Conservation (phyloP, 2,888 invertebrate species). For the Scaeva pyrastri region DNA sequence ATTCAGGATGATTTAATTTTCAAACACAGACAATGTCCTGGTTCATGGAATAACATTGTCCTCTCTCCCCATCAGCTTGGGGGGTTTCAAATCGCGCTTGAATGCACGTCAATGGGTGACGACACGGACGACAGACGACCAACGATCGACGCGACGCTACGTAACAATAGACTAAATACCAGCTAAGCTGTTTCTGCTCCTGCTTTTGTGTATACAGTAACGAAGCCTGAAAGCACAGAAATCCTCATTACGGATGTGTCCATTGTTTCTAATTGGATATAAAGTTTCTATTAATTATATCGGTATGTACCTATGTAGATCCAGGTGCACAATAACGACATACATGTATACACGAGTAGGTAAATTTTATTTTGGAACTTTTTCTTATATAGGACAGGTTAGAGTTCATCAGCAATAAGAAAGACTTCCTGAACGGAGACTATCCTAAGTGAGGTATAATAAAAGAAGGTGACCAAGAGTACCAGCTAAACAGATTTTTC, state of each 20-base stretch:
- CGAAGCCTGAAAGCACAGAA: not conserved
- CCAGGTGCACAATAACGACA: no score
- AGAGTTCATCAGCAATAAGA: no score
- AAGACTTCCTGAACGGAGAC: no score
- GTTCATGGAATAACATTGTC: not conserved
- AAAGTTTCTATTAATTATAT: not conserved
- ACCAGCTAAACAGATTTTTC: no score
- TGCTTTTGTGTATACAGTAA: not conserved
- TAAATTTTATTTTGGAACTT: no score
- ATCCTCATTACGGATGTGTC: conserved; percentile 2
- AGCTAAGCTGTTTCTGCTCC: not conserved
- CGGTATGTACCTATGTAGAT: not conserved
- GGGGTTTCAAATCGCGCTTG: conserved; percentile 10
- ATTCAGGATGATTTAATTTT: conserved; percentile 43
- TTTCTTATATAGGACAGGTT: no score
- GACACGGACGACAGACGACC: not conserved
- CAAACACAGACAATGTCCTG: conserved; percentile 23
- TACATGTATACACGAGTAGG: no score
- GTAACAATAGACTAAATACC: conserved; percentile 23
- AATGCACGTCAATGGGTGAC: not conserved
- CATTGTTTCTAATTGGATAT: conserved; percentile 17
- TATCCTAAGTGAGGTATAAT: no score
- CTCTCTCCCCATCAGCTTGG: not conserved
- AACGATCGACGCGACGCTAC: no score
- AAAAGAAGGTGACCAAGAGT: no score